These are phyloP conservation scores for Orchesella flavescens DNA, from an alignment of 2,888 invertebrate species.

Conservation along the genomic window DNA sequence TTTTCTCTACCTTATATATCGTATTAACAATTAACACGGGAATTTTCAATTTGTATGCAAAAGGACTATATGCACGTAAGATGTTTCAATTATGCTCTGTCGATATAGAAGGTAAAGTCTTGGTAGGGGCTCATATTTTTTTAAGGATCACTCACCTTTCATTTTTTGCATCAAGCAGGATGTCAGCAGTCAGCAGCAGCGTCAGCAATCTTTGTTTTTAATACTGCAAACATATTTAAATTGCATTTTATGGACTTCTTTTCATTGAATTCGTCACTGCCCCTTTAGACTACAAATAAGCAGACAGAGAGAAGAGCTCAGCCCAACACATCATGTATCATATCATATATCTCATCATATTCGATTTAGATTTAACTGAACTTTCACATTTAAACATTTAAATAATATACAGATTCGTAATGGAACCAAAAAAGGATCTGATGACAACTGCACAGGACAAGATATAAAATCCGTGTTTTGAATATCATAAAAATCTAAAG, in stretches of 20 bases:
- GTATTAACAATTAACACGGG: background rate
- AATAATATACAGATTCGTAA: constrained; percentile 25
- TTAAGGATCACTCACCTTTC: background rate
- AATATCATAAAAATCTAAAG: constrained; percentile 1
- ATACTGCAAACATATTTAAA: too few relatives aligned
- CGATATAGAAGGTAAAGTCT: too few relatives aligned
- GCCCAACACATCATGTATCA: background rate
- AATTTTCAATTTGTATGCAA: constrained; percentile 6
- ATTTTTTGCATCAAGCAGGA: background rate
- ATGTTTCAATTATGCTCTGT: too few relatives aligned
- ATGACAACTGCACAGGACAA: background rate
- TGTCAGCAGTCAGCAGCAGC: too few relatives aligned
- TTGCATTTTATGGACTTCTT: background rate
- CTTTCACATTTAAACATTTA: background rate
- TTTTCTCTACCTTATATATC: background rate
- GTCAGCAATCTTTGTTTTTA: too few relatives aligned
- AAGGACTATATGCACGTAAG: background rate
- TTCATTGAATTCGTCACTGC: constrained; percentile 12
- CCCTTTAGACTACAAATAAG: background rate
- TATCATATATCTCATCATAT: too few relatives aligned
- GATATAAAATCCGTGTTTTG: constrained; percentile 33
- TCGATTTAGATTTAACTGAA: background rate
- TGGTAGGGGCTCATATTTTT: too few relatives aligned
- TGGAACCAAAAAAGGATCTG: constrained; percentile 41
- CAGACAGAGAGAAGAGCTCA: too few relatives aligned